phyloP scores from a whole-genome alignment of 1,140 invertebrate genomes.

The Drosophila athabasca region DNA sequence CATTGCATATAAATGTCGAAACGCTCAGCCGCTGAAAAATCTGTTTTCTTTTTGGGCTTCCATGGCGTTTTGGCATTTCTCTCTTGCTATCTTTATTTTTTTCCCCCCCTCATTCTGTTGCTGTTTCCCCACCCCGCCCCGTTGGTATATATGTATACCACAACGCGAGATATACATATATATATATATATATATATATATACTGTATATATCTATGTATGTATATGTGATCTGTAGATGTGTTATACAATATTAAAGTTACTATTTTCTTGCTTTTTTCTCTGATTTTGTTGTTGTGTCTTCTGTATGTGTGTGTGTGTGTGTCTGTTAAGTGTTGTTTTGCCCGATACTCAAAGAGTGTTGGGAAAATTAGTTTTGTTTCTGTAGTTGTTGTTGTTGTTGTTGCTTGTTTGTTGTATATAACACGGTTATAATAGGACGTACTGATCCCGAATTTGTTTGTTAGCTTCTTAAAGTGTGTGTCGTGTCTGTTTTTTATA shows the following conservation, averaged over 20 bases:
- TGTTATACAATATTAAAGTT: conserved; percentile 72
- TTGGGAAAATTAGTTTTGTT: too few species aligned
- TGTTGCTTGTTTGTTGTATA: conserved; percentile 67
- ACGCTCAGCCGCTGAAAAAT: conserved; percentile 40
- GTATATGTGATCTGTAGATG: conserved; percentile 32
- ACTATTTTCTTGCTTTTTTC: conserved; percentile 70
- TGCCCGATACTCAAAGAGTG: too few species aligned
- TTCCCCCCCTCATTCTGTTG: neutral
- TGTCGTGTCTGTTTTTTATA: conserved; percentile 16
- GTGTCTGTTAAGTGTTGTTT: conserved; percentile 61
- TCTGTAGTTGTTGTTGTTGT: conserved; percentile 52
- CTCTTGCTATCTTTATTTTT: conserved; percentile 1
- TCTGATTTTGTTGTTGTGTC: conserved; percentile 31
- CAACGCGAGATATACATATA: conserved; percentile 1
- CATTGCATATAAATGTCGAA: conserved; percentile 62
- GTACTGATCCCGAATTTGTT: conserved; percentile 82
- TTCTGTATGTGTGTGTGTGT: conserved; percentile 37
- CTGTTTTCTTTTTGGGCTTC: conserved; percentile 16
- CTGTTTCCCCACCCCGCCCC: conserved; percentile 29
- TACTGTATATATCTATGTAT: conserved; percentile 39
- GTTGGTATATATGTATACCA: neutral
- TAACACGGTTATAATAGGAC: conserved; percentile 82
- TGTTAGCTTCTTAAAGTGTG: conserved; percentile 69
- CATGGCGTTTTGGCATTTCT: conserved; percentile 46
- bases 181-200: conserved; percentile 33